Evolutionary conservation across 2,113 vertebrate genomes (phyloP), one percentile per base, ranked within the genome.

Genomic region (Meleagris gallopavo): DNA sequence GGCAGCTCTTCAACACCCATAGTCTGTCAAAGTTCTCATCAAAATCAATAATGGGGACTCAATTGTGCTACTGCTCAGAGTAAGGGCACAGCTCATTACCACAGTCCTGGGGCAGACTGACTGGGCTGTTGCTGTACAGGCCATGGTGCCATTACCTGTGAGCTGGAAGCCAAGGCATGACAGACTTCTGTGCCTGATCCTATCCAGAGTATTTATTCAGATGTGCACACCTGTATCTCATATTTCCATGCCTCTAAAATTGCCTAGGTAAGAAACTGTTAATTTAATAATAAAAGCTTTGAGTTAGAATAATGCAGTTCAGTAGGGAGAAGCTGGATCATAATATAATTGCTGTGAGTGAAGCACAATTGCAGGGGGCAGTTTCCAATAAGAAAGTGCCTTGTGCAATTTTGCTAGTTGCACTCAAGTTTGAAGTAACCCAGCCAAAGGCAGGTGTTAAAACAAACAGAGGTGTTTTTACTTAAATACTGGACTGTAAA

Each of bases 11-110:
- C 72, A 90, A 88, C 52, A 76, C 76, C 75, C 55, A 62, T 76
- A 46, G 40, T 85, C 74, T 85, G 76, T 95, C 84, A 93, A 93
- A 92, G 15, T 32, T 85, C 67, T 72, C n/a, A 76, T 77, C 67
- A 82, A 94, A 97, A 94, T 94, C 94, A 96, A 91, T 94, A 91
- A 89, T 43, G 64, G 79, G 29, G 75, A 83, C 55, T 96, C 91
- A 85, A 80, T 86, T 91, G 67, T 36, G 36, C 62, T 48, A 24
- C 8, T 58, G 74, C 54, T 84, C 84, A 79, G 86, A 82, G 71
- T 54, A 57, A 73, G 46, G 34, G 60, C 36, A 13, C 48, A 91
- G 78, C 90, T 95, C 90, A 73, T 48, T 80, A 73, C 85, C 40
- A 60, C 36, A 52, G 25, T 58, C 36, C 58, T 67, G 45, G 62